Evolutionary conservation across 2,888 invertebrate genomes (phyloP).

Genomic region (Pediacus dermestoides): DNA sequence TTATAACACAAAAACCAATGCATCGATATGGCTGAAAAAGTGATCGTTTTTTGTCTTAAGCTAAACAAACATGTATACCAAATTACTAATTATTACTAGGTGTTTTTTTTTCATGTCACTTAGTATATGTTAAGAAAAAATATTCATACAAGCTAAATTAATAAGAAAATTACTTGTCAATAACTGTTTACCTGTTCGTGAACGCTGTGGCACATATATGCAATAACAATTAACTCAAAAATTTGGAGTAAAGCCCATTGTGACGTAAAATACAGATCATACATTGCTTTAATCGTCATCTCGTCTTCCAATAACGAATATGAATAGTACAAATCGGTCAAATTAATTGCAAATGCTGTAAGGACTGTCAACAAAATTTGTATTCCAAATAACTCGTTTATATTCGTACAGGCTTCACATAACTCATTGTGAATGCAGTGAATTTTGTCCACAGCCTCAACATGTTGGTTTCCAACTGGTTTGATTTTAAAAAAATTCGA

Average conservation of each 20-base stretch:
- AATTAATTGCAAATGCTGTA: neutral
- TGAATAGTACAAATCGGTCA: constrained; percentile 5
- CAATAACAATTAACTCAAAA: neutral
- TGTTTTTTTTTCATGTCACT: too few relatives aligned
- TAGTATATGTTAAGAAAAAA: too few relatives aligned
- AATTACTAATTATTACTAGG: too few relatives aligned
- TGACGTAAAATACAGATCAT: constrained; percentile 1
- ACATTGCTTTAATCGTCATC: neutral
- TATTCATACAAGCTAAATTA: neutral
- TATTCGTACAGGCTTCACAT: neutral
- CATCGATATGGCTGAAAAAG: too few relatives aligned
- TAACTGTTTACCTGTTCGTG: neutral
- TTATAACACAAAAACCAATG: too few relatives aligned
- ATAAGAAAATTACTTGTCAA: neutral
- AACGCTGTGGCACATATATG: neutral
- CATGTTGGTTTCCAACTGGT: neutral
- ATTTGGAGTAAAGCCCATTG: constrained; percentile 4
- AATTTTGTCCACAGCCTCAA: neutral
- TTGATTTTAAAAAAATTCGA: neutral
- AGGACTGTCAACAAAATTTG: constrained; percentile 1
- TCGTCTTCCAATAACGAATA: neutral
- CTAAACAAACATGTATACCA: too few relatives aligned
- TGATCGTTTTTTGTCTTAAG: too few relatives aligned
- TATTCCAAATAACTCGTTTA: neutral
- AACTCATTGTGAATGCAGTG: neutral